These are phyloP conservation scores for Sepioteuthis lessoniana DNA, from an alignment of 2,888 invertebrate species.

Conservation along the genomic window DNA sequence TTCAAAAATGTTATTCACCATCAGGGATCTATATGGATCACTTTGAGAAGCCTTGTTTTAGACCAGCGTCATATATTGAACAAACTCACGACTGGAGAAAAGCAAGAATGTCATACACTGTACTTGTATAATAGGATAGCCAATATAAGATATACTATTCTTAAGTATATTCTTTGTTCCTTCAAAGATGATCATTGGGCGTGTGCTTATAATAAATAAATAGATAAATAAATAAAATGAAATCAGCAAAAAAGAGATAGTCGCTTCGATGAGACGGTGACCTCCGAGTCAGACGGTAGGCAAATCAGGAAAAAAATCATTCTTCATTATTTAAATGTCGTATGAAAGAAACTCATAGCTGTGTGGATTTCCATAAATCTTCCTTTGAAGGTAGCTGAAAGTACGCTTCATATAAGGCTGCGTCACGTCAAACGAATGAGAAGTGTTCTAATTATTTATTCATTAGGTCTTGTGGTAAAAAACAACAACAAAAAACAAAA, in stretches of 20 bases:
- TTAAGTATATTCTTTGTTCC: not conserved
- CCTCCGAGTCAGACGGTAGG: not conserved
- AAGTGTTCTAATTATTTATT: not conserved
- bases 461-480: not conserved
- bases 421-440: not conserved
- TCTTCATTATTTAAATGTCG: not conserved
- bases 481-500: not conserved
- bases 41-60: no score
- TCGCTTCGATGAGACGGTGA: not conserved
- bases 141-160: not conserved
- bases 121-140: not conserved
- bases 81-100: not conserved
- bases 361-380: not conserved
- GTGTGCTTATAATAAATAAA: not conserved
- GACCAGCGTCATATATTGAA: no score
- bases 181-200: not conserved
- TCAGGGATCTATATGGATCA: no score
- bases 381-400: not conserved
- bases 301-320: not conserved
- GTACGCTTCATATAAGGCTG: slow-evolving; percentile 3
- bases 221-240: not conserved
- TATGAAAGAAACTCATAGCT: not conserved
- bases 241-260: not conserved
- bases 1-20: no score
- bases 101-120: not conserved